Conservation (phyloP, 2,888 invertebrate genomes). For the Drosophila nr. perissopoda region DNA sequence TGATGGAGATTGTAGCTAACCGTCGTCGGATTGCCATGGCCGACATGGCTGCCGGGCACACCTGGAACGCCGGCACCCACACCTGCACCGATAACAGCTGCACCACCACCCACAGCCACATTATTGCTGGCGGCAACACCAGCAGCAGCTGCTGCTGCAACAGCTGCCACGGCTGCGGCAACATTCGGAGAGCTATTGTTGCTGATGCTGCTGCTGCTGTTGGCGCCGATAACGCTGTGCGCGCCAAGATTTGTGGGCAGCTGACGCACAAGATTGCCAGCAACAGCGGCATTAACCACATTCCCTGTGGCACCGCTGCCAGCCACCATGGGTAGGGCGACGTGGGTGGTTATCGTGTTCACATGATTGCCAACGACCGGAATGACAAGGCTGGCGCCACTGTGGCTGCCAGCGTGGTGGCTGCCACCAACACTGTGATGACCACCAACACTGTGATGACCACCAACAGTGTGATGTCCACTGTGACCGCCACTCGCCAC, state of each 20-base stretch:
- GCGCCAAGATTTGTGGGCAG: conserved; percentile 52
- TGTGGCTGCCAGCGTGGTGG: conserved; percentile 2
- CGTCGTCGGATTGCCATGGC: conserved; percentile 63
- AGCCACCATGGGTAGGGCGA: conserved; percentile 74
- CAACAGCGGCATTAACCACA: conserved; percentile 8
- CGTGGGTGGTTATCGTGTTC: conserved; percentile 39
- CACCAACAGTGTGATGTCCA: conserved; percentile 1
- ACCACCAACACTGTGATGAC: not conserved
- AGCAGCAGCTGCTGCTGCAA: conserved; percentile 12
- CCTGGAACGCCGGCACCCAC: conserved; percentile 2
- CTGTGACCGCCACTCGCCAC: conserved; percentile 10
- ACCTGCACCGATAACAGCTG: conserved; percentile 4
- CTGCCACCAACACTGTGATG: not conserved
- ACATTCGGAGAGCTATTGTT: not conserved
- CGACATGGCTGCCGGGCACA: conserved; percentile 23
- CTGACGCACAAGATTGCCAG: conserved; percentile 54
- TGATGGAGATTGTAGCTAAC: conserved; percentile 91
- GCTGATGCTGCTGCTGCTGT: not conserved
- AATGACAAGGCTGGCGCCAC: conserved; percentile 17
- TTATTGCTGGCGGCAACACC: conserved; percentile 20
- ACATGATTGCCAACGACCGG: conserved; percentile 45
- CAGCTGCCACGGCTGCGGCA: conserved; percentile 8
- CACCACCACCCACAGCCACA: conserved; percentile 8
- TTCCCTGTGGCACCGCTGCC: conserved; percentile 10
- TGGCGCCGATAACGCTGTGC: conserved; percentile 37